Base-by-base conservation (phyloP, 1,140 invertebrate species). In the Hylaeus volcanicus region DNA sequence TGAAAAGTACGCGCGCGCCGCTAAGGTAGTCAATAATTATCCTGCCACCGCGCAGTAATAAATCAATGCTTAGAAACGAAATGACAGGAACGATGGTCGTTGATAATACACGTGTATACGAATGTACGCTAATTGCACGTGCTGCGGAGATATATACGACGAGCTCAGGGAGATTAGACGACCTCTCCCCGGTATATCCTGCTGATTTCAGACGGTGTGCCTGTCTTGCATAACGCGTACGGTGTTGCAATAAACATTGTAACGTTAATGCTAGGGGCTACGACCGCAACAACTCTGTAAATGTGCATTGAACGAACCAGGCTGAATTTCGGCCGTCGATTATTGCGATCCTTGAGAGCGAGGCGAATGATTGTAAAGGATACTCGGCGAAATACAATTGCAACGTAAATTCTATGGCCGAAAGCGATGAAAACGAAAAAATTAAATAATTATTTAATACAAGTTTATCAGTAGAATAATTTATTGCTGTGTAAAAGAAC, bases 51-150 rank as follows among this genome's bases (percentile, higher is more conserved):
- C 3, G 15, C 37, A 65, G 55, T 56, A 51, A 82, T 82, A 82
- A 82, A 82, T 82, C 81, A 82, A 82, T 69, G 81, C 76, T 73
- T 72, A 60, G 75, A 68, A 82, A 69, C 63, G 56, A 74, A 82
- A 82, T 79, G 81, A 82, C 81, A 78, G 76, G 70, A 76, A 73
- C 75, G 69, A 82, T 78, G 39, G 76, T 48, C 75, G 81, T 79
- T 79, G 81, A 82, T 82, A 82, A 79, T 79, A 78, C 76, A 78
- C 75, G 81, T 78, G 81, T 77, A 81, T 78, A 70, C 81, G 81
- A 82, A 79, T 82, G 81, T 68, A 82, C 63, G 70, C 81, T 82
- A 82, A 82, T 82, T 82, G 81, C 70, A 79, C 68, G 75, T 58
- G 81, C 64, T 74, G 37, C 11, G 9, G 48, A 61, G 81, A 79